Conservation (phyloP, 2,888 invertebrate genomes). For the Margaritifera margaritifera region DNA sequence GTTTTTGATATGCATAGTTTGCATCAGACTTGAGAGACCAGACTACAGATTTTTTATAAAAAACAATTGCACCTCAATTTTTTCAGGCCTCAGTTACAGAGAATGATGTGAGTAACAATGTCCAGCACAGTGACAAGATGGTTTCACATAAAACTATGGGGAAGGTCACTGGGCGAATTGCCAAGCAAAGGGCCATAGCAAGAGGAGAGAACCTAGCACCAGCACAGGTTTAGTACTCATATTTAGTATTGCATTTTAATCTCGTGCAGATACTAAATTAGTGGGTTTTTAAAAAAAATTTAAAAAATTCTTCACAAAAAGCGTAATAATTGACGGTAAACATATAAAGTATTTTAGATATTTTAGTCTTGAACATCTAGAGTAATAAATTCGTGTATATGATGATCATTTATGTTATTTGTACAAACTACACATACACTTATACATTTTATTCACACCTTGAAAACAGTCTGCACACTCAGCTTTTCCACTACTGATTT, state of each 20-base stretch:
- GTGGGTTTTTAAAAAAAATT: no score
- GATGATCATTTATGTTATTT: no score
- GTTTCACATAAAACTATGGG: conserved; percentile 29
- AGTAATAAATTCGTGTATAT: no score
- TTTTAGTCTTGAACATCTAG: background rate
- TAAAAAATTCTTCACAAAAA: no score
- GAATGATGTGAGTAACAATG: conserved; percentile 1
- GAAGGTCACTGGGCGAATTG: conserved; percentile 50
- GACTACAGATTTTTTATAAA: background rate
- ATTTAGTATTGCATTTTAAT: background rate
- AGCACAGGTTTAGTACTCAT: conserved; percentile 48
- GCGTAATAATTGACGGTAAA: no score
- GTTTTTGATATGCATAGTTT: no score
- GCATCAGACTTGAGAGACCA: no score
- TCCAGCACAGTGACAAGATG: conserved; percentile 20
- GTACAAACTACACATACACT: no score
- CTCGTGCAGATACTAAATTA: background rate
- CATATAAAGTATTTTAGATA: no score
- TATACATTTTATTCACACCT: no score
- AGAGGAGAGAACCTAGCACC: conserved; percentile 58
- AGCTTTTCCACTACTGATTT: no score
- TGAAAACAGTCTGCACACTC: no score
- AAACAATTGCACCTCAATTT: background rate
- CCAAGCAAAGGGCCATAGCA: conserved; percentile 63
- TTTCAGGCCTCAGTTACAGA: conserved; percentile 8